Evolutionary conservation across 2,888 invertebrate genomes (phyloP), one percentile per base, ranked within the genome.

Genomic region (Clitarchus hookeri): DNA sequence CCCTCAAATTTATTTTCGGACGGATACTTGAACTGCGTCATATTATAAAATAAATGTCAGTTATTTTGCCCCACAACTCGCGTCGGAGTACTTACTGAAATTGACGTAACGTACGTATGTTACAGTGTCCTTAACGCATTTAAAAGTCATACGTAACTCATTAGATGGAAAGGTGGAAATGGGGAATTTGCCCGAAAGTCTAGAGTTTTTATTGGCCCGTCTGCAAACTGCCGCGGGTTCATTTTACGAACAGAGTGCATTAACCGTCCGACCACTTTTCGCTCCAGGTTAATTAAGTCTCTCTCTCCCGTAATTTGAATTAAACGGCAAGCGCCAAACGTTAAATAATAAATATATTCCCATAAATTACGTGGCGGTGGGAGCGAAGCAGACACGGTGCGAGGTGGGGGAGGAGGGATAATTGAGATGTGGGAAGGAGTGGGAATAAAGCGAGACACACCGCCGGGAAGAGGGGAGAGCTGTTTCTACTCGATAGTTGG

Each of bases 311-410:
- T 65, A 65, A 65, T n/a, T 65, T 23, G 65, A 65, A 65, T 65
- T 65, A 65, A 65, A 65, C 65, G 65, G 19, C 65, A 1, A 23
- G 65, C 65, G 65, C 65, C 65, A 19, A n/a, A n/a, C 65, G 65
- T 65, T 65, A 65, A n/a, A 65, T 65, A 65, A 65, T n/a, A 65
- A 65, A 65, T 65, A 65, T 65, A 65, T 65, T 65, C 23, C 2
- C 65, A 65, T 65, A 65, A 65, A 23, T 65, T 65, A 65, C 23
- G 23, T 2, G n/a, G 77, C 11, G 26, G 54, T 13, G 84, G 19
- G 48, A n/a, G 86, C 65, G 87, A 86, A 65, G 80, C 85, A 80
- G 53, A 83, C 36, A 53, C 83, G 44, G 83, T 8, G 65, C 3
- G 16, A 19, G 65, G 65, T 11, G n/a, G 65, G 23, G 65, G 2